Percentiles rank a stretch among this genome's conserved stretches.
These are phyloP conservation scores for Harpagoxenus sublaevis DNA, from an alignment of 2,888 invertebrate species.

Conservation along the genomic window DNA sequence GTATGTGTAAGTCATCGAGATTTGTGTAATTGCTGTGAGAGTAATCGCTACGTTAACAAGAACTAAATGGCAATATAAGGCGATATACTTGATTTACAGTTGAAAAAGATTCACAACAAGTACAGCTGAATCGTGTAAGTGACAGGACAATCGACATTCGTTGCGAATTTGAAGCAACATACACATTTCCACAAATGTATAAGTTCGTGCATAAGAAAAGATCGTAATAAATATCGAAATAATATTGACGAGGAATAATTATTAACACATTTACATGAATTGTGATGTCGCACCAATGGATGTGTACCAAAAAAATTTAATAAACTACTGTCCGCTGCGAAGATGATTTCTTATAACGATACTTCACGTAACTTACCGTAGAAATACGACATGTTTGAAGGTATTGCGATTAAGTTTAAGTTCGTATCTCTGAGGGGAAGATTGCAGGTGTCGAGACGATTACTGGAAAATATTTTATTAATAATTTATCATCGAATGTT, in stretches of 20 bases:
- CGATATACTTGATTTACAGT: conserved; percentile 9
- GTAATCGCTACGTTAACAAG: background rate
- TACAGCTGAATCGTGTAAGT: background rate
- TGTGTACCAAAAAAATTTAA: conserved; percentile 69
- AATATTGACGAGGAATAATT: conserved; percentile 2
- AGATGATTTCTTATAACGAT: conserved; percentile 39
- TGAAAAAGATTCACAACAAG: background rate
- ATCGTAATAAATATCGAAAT: conserved; percentile 19
- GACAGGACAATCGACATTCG: background rate
- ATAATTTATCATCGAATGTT: background rate
- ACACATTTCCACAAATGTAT: conserved; percentile 34
- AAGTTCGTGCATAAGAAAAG: conserved; percentile 19
- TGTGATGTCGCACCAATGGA: conserved; percentile 50
- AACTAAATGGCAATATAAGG: background rate
- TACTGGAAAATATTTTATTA: conserved; percentile 18
- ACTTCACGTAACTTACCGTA: conserved; percentile 23
- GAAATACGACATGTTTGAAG: background rate
- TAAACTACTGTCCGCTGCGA: conserved; percentile 33
- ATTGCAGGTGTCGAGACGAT: background rate
- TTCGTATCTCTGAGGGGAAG: background rate
- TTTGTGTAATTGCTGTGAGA: conserved; percentile 4
- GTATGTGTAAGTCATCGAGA: conserved; percentile 9
- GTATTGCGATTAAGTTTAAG: background rate
- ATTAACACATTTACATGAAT: conserved; percentile 32
- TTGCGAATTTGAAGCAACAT: conserved; percentile 9